phyloP scores from a whole-genome alignment of 2,797 vertebrate genomes.

The Cercopithecus mitis region DNA sequence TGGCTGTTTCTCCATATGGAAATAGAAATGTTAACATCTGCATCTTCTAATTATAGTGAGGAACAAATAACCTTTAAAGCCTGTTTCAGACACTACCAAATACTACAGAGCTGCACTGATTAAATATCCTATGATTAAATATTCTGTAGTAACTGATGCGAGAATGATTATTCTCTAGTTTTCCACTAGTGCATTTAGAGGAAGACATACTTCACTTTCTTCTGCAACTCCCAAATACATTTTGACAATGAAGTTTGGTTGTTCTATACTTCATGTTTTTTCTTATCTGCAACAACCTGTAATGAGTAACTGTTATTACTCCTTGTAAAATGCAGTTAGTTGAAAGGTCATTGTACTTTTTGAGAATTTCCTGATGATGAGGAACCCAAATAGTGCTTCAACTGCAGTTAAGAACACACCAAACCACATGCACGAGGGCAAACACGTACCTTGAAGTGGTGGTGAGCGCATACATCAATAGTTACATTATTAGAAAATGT shows the following conservation, averaged over 20 bases:
- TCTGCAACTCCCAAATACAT: not conserved
- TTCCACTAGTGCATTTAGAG: not conserved
- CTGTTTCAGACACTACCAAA: not conserved
- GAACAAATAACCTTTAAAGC: not conserved
- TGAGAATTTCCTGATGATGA: not conserved
- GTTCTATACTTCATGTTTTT: not conserved
- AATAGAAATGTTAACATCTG: not conserved
- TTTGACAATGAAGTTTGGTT: not conserved
- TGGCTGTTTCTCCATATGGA: not conserved
- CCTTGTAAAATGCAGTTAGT: not conserved
- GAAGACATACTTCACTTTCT: not conserved
- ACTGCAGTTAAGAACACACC: rapidly evolving
- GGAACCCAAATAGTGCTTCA: not conserved
- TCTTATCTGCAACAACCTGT: not conserved
- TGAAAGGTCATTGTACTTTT: not conserved
- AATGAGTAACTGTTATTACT: not conserved
- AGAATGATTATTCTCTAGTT: not conserved
- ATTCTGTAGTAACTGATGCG: not conserved
- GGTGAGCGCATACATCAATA: rapidly evolving
- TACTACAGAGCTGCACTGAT: not conserved
- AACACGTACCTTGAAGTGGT: not conserved
- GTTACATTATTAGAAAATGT: not conserved
- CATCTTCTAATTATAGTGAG: not conserved
- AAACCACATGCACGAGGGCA: not conserved
- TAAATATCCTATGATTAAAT: not conserved